phyloP scores from a whole-genome alignment of 2,113 vertebrate species.

The Galbula dea region DNA sequence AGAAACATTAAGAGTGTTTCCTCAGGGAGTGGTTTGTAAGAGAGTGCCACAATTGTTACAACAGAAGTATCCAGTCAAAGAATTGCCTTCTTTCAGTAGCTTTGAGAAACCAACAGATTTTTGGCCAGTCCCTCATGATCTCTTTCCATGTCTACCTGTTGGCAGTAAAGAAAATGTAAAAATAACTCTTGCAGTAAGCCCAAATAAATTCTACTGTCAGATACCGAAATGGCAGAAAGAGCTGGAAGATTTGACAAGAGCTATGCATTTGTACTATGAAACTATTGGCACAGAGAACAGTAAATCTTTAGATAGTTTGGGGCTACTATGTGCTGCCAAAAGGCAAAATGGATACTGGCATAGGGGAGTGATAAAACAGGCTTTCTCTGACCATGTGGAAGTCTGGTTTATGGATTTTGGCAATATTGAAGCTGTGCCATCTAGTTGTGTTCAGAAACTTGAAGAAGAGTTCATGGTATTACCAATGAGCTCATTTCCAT shows the following conservation, averaged over 20 bases:
- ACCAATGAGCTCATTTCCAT: conserved; percentile 84
- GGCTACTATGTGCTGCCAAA: conserved; percentile 84
- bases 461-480: conserved; percentile 74
- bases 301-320: conserved; percentile 73
- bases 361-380: conserved; percentile 83
- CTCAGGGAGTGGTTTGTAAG: conserved; percentile 48
- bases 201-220: conserved; percentile 85
- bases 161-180: conserved; percentile 76
- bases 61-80: neutral
- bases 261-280: conserved; percentile 76
- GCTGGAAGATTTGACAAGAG: conserved; percentile 74
- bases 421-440: conserved; percentile 78
- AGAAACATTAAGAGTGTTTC: conserved; percentile 75
- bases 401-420: conserved; percentile 91
- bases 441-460: conserved; percentile 76
- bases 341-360: conserved; percentile 84
- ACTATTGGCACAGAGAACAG: conserved; percentile 9
- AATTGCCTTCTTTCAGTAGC: neutral
- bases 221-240: conserved; percentile 72
- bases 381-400: conserved; percentile 77
- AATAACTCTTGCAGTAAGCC: conserved; percentile 79
- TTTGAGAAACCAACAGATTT: conserved; percentile 45
- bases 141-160: conserved; percentile 68
- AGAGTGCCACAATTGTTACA: conserved; percentile 55
- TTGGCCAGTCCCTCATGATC: conserved; percentile 70